Conservation (phyloP, 2,797 vertebrate genomes). For the Denticeps clupeoides region DNA sequence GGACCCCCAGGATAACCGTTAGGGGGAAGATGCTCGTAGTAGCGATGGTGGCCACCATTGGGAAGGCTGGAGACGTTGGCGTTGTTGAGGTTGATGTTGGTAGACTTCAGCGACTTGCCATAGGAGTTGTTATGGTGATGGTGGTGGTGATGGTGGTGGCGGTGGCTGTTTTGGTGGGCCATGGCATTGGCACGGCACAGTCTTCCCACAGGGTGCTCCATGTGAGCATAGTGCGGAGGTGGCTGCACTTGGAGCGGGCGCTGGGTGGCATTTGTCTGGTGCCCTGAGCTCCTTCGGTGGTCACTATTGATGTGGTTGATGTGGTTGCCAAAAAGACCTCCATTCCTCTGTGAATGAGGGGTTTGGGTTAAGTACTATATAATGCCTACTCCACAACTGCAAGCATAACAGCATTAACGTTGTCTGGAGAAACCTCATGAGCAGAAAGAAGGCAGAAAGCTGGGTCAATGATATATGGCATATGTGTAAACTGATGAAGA, state of each 20-base stretch:
- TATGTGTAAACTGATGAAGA: constrained; percentile 31
- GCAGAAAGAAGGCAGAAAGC: constrained; percentile 53
- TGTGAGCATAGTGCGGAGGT: constrained; percentile 74
- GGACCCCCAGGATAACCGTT: constrained; percentile 65
- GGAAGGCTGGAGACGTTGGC: constrained; percentile 86
- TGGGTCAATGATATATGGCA: constrained; percentile 49
- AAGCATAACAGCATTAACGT: too few species aligned
- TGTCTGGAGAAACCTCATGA: constrained; percentile 35
- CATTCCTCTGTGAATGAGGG: constrained; percentile 83
- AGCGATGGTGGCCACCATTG: constrained; percentile 75
- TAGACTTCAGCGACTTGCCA: constrained; percentile 89
- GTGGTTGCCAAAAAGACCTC: constrained; percentile 92
- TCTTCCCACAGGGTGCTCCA: constrained; percentile 71
- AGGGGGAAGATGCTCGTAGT: constrained; percentile 67
- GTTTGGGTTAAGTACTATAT: constrained; percentile 31
- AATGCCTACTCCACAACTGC: neutral
- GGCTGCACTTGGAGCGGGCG: constrained; percentile 87
- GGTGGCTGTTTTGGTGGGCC: constrained; percentile 54
- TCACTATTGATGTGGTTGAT: constrained; percentile 84
- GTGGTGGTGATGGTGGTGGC: constrained; percentile 76
- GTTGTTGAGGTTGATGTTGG: constrained; percentile 98
- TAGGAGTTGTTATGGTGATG: constrained; percentile 79
- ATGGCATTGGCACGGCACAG: constrained; percentile 62
- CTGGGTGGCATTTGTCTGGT: constrained; percentile 92
- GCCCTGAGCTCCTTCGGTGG: constrained; percentile 77